phyloP scores from a whole-genome alignment of 2,113 vertebrate genomes.

The Leptodactylus fuscus region DNA sequence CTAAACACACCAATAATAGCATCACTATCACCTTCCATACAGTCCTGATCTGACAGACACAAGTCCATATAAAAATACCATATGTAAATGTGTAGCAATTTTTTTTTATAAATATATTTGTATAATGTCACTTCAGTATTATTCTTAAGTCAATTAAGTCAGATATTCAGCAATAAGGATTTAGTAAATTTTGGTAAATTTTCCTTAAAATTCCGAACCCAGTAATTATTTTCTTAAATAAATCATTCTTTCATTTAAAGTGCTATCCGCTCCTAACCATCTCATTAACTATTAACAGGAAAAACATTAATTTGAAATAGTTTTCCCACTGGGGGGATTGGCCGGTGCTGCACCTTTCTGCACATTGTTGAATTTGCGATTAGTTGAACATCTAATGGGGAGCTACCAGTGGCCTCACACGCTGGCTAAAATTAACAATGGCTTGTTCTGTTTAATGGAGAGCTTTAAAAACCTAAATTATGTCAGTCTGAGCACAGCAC shows the following conservation, averaged over 20 bases:
- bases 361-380: slow-evolving; percentile 52
- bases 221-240: slow-evolving; percentile 34
- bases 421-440: slow-evolving; percentile 57
- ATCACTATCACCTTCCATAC: background rate
- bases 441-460: slow-evolving; percentile 22
- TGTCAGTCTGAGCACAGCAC: slow-evolving; percentile 27
- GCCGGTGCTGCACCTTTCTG: slow-evolving; percentile 20
- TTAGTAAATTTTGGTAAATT: background rate
- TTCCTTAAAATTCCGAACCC: background rate
- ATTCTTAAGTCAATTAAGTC: too few relatives aligned
- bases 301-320: slow-evolving; percentile 33
- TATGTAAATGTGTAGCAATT: background rate
- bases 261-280: slow-evolving; percentile 11
- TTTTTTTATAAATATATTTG: background rate
- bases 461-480: slow-evolving; percentile 53
- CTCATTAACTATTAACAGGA: slow-evolving; percentile 46
- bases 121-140: background rate
- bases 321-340: slow-evolving; percentile 14
- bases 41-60: background rate
- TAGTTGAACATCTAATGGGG: slow-evolving; percentile 51
- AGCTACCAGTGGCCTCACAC: slow-evolving; percentile 45
- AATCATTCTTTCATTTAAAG: slow-evolving; percentile 32
- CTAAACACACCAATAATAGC: background rate
- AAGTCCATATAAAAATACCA: background rate
- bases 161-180: background rate